Conservation (phyloP, 2,888 invertebrate species). For the Epinotia ramella region DNA sequence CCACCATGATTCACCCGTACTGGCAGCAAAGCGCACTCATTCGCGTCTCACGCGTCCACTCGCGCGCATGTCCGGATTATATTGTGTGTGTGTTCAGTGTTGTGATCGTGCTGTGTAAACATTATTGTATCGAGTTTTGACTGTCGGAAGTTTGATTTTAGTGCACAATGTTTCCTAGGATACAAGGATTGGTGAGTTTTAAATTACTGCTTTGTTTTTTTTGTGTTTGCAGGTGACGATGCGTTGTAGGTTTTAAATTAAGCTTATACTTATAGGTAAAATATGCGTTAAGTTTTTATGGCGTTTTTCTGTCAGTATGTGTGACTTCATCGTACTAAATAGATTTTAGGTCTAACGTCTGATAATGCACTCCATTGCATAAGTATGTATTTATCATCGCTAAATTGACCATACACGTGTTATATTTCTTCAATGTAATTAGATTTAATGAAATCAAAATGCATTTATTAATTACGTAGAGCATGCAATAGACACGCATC, state of each 20-base stretch:
- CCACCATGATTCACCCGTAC: slow-evolving; percentile 24
- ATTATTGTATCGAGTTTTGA: slow-evolving; percentile 54
- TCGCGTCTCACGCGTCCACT: slow-evolving; percentile 61
- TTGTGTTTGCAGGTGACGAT: background rate
- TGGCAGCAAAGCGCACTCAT: slow-evolving; percentile 46
- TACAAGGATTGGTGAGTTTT: slow-evolving; percentile 79
- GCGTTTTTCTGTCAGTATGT: background rate
- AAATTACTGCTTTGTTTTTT: background rate
- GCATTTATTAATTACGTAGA: background rate
- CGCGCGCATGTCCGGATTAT: slow-evolving; percentile 44
- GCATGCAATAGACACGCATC: background rate
- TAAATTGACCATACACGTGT: background rate
- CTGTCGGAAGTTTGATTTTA: slow-evolving; percentile 14
- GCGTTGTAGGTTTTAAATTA: background rate
- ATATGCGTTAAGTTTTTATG: background rate
- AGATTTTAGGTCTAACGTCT: background rate
- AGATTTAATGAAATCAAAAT: background rate
- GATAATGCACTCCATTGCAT: background rate
- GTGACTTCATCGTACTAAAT: background rate
- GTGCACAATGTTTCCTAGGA: slow-evolving; percentile 78
- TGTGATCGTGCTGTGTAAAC: slow-evolving; percentile 55
- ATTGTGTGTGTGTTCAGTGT: slow-evolving; percentile 55
- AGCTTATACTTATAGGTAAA: background rate
- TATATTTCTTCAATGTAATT: background rate
- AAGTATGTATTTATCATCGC: background rate